Conservation (phyloP, 1,140 invertebrate genomes). For the Tetragonula clypearis region DNA sequence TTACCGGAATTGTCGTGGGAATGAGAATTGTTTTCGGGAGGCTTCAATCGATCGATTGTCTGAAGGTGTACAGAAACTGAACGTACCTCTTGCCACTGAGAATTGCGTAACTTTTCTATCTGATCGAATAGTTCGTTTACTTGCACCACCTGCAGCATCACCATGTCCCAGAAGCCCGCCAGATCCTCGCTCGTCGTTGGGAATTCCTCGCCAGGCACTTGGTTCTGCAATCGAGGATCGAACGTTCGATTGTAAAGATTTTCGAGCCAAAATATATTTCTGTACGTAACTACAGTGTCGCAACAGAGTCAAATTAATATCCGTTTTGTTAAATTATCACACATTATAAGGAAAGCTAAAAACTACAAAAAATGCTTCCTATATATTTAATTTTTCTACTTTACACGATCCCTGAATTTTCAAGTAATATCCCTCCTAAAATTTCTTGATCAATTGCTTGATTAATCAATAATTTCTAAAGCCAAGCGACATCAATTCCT, state of each 20-base stretch:
- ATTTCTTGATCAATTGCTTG: no score
- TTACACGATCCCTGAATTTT: no score
- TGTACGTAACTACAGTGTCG: no score
- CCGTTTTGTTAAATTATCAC: no score
- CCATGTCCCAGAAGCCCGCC: conserved; percentile 99
- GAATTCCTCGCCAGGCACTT: conserved; percentile 89
- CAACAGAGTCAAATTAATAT: no score
- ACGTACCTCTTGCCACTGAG: conserved; percentile 87
- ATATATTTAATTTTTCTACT: no score
- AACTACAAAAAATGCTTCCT: no score
- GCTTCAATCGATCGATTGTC: neutral
- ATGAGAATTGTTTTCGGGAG: neutral
- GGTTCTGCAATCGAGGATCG: conserved; percentile 80
- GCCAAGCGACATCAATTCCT: no score
- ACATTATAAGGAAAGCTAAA: no score
- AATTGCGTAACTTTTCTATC: conserved; percentile 86
- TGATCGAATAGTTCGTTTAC: conserved; percentile 90
- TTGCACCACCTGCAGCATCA: conserved; percentile 93
- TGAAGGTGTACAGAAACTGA: conserved; percentile 16
- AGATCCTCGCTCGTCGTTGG: conserved; percentile 94
- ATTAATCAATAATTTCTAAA: no score
- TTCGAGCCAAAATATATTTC: no score
- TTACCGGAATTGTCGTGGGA: neutral
- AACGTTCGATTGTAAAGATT: neutral
- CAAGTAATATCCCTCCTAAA: no score